phyloP scores from a whole-genome alignment of 2,888 invertebrate genomes.

The Lasioglossum calceatum region DNA sequence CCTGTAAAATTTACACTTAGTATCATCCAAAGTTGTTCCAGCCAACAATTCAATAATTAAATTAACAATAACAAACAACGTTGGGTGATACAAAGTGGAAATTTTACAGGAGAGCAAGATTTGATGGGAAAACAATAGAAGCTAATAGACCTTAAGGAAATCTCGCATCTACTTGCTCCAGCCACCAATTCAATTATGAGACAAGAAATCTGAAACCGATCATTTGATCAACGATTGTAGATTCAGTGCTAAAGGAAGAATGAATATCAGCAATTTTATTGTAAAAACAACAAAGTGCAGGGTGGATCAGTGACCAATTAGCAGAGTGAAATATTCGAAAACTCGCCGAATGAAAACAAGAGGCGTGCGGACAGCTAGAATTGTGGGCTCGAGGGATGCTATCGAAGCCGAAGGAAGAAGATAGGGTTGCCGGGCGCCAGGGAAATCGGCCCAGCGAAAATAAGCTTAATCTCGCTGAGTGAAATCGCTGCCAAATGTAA shows the following conservation, averaged over 20 bases:
- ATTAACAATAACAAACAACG: no score
- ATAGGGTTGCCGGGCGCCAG: slow-evolving; percentile 42
- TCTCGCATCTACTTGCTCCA: no score
- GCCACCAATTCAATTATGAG: no score
- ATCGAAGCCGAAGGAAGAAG: slow-evolving; percentile 31
- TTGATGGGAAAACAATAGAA: no score
- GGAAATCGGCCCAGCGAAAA: slow-evolving; percentile 78
- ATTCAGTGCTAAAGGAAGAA: neutral
- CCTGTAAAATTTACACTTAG: no score
- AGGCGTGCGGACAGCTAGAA: slow-evolving; percentile 23
- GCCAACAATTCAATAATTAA: no score
- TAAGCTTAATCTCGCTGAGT: slow-evolving; percentile 84
- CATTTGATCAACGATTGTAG: neutral
- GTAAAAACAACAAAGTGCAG: neutral
- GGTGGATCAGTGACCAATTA: neutral
- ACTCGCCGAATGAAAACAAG: neutral
- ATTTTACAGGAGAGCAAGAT: no score
- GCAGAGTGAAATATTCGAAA: neutral
- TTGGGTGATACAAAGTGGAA: no score
- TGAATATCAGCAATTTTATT: neutral
- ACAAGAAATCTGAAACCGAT: neutral
- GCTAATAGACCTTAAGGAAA: no score
- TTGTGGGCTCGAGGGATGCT: neutral
- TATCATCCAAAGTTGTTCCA: no score
- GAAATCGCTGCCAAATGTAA: slow-evolving; percentile 83